Conservation (phyloP, 2,113 vertebrate species). For the Apus apus region DNA sequence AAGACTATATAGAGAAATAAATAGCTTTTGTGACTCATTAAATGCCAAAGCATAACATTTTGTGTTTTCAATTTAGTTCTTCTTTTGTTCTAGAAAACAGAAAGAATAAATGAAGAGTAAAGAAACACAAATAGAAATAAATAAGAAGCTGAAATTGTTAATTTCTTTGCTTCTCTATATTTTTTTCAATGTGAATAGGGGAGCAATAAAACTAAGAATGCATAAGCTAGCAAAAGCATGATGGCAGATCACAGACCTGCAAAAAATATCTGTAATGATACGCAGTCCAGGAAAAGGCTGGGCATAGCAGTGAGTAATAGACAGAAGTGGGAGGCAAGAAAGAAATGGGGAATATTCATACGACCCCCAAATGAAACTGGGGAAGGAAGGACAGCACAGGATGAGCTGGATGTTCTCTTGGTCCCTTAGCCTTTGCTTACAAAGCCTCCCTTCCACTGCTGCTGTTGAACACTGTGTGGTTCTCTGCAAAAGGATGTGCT, state of each 20-base stretch:
- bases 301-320: background rate
- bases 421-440: background rate
- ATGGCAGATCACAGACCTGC: background rate
- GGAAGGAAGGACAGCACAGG: background rate
- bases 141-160: background rate
- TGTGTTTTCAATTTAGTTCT: background rate
- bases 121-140: constrained; percentile 3
- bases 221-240: background rate
- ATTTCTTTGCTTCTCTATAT: background rate
- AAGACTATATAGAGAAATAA: background rate
- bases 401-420: background rate
- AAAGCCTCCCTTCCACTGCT: background rate
- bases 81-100: background rate
- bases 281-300: background rate
- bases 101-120: background rate
- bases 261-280: background rate
- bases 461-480: background rate
- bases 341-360: background rate
- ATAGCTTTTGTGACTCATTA: background rate
- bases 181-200: background rate
- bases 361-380: background rate
- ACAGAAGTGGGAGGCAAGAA: background rate
- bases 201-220: background rate
- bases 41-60: background rate
- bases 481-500: background rate